Evolutionary conservation across 2,113 vertebrate species (phyloP), one percentile per base, ranked within the genome.

Genomic region (Macroglossus sobrinus): DNA sequence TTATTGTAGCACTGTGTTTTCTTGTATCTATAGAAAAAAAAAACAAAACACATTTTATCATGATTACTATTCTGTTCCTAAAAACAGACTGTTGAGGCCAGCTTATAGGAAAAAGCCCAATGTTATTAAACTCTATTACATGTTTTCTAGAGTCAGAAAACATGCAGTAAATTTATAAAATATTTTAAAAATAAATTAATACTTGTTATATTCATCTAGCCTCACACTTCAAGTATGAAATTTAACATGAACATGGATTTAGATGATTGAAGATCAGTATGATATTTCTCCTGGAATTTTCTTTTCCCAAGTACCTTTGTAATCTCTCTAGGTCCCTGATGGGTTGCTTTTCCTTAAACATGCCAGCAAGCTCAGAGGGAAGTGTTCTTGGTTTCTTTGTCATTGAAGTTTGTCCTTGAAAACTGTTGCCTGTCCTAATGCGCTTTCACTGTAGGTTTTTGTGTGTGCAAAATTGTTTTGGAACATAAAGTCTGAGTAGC

Each of bases 1-100:
- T 85, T 68, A 30, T 69, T 93, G 19, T 92, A 94, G 69, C 28
- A 7, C 33, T 78, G 12, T 93, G 53, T 89, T 78, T 84, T 87
- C 79, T 63, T 89, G 21, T 74, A 45, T 55, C 33, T 94, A 9
- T 3, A 50, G 69, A n/a, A 81, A 59, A 74, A 26, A 35, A 21
- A 74, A 66, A 57, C 8, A 79, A 72, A 94, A 85, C 35, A 38
- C 26, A 35, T 80, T 95, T 50, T 90, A 30, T 92, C 40, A 79
- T 80, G 59, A 87, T 81, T 71, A 24, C 61, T 69, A 11, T 72
- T 97, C 95, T 92, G 78, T 80, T 96, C 95, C 50, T 81, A 55
- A 76, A 95, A 92, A 78, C 24, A 92, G 59, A 86, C 16, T 22
- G 16, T 69, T 96, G 81, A 84, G 28, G n/a, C 35, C 26, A 63